A percentile compares a stretch with the other conserved stretches of the same genome.
Conservation (phyloP, 2,797 vertebrate genomes). For the Eidolon dupreanum region DNA sequence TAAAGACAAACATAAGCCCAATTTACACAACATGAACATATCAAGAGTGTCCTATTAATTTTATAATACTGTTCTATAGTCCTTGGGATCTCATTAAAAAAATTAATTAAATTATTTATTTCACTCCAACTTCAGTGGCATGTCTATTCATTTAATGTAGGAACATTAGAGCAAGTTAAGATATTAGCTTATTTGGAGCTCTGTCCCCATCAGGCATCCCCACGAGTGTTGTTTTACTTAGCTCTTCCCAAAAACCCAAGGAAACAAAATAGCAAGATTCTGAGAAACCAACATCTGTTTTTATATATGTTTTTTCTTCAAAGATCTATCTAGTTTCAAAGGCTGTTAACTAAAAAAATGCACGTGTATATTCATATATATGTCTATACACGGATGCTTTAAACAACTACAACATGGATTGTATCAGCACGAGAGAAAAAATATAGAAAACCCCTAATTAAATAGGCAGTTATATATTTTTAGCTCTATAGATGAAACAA, state of each 20-base stretch:
- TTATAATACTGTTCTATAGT: not conserved
- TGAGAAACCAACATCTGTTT: not conserved
- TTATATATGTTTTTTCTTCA: not conserved
- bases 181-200: not conserved
- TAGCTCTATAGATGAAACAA: not conserved
- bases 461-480: not conserved
- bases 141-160: not conserved
- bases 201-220: not conserved
- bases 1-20: not conserved
- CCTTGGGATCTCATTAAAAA: not conserved
- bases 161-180: not conserved
- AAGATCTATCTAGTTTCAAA: not conserved
- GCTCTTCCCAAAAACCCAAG: not conserved
- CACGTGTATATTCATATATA: not conserved
- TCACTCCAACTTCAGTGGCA: not conserved
- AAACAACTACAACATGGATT: conserved; percentile 9
- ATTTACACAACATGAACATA: not conserved
- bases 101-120: not conserved
- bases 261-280: not conserved
- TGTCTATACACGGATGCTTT: not conserved
- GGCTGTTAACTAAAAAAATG: not conserved
- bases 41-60: not conserved
- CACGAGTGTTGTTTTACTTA: not conserved
- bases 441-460: not conserved
- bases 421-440: not conserved